A percentile compares a stretch with the other conserved stretches of the same genome.
phyloP scores from a whole-genome alignment of 2,113 vertebrate genomes.

The Atherinomorus stipes region DNA sequence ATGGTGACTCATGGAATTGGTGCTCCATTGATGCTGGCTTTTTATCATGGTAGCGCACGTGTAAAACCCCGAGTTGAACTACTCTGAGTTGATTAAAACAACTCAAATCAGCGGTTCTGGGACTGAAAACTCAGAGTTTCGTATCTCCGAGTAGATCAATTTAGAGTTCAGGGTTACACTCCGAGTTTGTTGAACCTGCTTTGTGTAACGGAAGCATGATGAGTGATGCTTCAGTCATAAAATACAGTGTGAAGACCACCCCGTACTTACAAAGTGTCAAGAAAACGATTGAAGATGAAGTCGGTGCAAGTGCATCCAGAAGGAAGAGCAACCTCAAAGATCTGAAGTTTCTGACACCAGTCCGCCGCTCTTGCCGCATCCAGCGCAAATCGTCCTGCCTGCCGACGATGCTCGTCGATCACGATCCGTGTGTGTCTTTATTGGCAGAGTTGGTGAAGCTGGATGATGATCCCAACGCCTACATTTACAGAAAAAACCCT shows the following conservation, averaged over 20 bases:
- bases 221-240: constrained; percentile 79
- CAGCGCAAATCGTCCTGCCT: constrained; percentile 83
- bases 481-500: constrained; percentile 75
- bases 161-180: too few species aligned
- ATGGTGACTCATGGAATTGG: too few species aligned
- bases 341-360: constrained; percentile 91
- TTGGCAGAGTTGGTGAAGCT: constrained; percentile 86
- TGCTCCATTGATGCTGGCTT: too few species aligned
- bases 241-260: constrained; percentile 85
- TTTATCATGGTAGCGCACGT: too few species aligned
- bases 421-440: constrained; percentile 86
- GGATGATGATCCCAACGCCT: constrained; percentile 80
- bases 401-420: constrained; percentile 84
- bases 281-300: constrained; percentile 81
- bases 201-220: too few species aligned
- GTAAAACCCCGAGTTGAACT: too few species aligned
- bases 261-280: constrained; percentile 87
- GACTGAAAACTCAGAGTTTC: too few species aligned
- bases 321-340: constrained; percentile 83
- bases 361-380: constrained; percentile 91
- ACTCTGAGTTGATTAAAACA: too few species aligned
- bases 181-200: too few species aligned
- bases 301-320: constrained; percentile 38
- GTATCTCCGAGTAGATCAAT: too few species aligned
- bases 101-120: too few species aligned